Conservation (phyloP, 2,888 invertebrate species). For the Galeopsomyia nigrocyanea region DNA sequence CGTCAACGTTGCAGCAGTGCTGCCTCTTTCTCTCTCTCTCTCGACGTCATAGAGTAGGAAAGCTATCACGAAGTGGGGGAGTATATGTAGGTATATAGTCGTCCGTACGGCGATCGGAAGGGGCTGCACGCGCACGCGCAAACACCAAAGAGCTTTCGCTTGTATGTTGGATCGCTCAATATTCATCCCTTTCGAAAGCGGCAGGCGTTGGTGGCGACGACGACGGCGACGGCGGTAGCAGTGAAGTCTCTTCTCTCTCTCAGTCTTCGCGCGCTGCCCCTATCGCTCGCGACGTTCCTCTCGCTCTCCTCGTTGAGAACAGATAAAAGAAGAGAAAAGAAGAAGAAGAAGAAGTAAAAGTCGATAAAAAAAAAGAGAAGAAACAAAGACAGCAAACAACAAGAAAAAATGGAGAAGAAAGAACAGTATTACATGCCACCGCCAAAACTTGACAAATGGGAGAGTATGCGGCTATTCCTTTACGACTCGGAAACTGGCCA, state of each 20-base stretch:
- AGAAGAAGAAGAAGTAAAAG: neutral
- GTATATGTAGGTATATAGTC: no score
- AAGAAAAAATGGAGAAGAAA: conserved; percentile 80
- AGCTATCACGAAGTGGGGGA: no score
- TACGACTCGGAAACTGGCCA: conserved; percentile 94
- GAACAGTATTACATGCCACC: conserved; percentile 82
- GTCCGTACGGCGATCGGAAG: no score
- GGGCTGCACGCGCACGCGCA: conserved; percentile 33
- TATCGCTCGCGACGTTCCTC: neutral
- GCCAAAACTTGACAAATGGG: conserved; percentile 87
- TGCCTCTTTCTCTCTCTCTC: no score
- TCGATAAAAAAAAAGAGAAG: neutral
- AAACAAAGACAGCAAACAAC: neutral
- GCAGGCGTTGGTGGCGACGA: conserved; percentile 31
- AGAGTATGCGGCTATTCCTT: conserved; percentile 86
- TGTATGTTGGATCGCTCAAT: conserved; percentile 61
- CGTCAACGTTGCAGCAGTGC: no score
- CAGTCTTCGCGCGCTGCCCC: neutral
- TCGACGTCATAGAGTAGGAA: no score
- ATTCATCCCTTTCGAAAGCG: conserved; percentile 65
- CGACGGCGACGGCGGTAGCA: neutral
- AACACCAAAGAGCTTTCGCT: conserved; percentile 35
- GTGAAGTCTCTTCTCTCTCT: neutral
- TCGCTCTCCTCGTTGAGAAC: neutral
- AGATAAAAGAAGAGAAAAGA: conserved; percentile 49